A percentile compares a stretch with the other conserved stretches of the same genome.
Evolutionary conservation across 1,140 invertebrate species (phyloP).

Genomic region (Zaprionus gabonicus): DNA sequence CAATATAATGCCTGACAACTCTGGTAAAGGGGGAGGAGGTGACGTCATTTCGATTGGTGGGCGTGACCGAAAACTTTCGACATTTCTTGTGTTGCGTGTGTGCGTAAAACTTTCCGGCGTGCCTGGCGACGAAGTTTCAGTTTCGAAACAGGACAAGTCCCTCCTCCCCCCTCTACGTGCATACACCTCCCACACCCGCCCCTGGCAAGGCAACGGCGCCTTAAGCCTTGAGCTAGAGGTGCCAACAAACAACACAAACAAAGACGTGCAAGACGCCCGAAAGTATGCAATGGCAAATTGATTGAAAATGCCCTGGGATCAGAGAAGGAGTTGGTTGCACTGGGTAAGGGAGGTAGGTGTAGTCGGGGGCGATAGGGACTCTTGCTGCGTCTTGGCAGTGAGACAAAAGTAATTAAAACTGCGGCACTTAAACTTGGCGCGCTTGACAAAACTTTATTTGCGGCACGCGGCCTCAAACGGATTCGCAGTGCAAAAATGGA

Average conservation of each 20-base stretch:
- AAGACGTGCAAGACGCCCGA: conserved; percentile 41
- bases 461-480: conserved; percentile 35
- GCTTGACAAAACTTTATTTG: conserved; percentile 73
- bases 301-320: conserved; percentile 70
- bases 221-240: conserved; percentile 31
- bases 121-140: conserved; percentile 44
- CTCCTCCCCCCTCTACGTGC: too few species aligned
- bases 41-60: conserved; percentile 42
- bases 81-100: conserved; percentile 62
- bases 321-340: not conserved
- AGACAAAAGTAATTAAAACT: conserved; percentile 83
- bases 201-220: not conserved
- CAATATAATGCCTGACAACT: conserved; percentile 55
- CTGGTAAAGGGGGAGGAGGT: not conserved
- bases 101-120: conserved; percentile 55
- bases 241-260: conserved; percentile 51
- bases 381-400: conserved; percentile 5
- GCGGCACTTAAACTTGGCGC: conserved; percentile 77
- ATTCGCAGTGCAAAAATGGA: not conserved
- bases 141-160: conserved; percentile 25
- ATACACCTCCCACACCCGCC: not conserved
- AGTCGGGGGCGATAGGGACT: conserved; percentile 5
- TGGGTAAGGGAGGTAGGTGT: not conserved
- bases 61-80: conserved; percentile 62
- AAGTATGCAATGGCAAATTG: conserved; percentile 69